A percentile compares a stretch with the other conserved stretches of the same genome.
Evolutionary conservation across 2,797 vertebrate species (phyloP).

Genomic region (Cyprinella venusta): DNA sequence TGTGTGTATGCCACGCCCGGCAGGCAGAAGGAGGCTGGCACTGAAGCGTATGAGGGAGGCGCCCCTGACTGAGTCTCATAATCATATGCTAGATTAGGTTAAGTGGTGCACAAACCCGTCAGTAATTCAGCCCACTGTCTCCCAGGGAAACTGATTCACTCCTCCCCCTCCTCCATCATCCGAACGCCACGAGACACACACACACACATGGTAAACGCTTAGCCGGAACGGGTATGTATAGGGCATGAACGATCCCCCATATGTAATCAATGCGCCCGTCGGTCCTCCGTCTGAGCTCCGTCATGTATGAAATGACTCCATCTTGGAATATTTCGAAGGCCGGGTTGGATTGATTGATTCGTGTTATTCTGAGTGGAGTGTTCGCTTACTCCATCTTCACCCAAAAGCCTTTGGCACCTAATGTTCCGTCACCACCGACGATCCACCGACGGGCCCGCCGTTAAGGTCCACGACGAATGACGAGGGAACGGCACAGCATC

Average conservation of each 20-base stretch:
- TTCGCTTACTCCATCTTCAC: constrained; percentile 47
- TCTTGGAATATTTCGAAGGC: constrained; percentile 39
- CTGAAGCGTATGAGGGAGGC: constrained; percentile 64
- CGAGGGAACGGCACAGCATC: constrained; percentile 20
- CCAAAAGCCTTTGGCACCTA: constrained; percentile 28
- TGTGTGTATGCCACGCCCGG: constrained; percentile 57
- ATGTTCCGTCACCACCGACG: constrained; percentile 1
- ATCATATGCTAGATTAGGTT: constrained; percentile 71
- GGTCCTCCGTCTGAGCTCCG: constrained; percentile 48
- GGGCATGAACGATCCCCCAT: constrained; percentile 9
- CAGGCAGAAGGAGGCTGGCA: constrained; percentile 62
- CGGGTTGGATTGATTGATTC: constrained; percentile 55
- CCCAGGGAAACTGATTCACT: constrained; percentile 66
- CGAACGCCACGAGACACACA: constrained; percentile 43
- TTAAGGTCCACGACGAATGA: constrained; percentile 14
- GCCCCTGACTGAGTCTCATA: constrained; percentile 66
- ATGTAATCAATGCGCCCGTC: constrained; percentile 55
- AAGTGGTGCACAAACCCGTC: constrained; percentile 68
- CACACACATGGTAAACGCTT: constrained; percentile 17
- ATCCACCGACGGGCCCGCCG: not conserved
- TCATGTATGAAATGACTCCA: constrained; percentile 60
- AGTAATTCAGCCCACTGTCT: constrained; percentile 67
- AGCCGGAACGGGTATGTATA: constrained; percentile 40
- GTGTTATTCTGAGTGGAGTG: constrained; percentile 53
- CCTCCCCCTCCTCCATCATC: constrained; percentile 61